A percentile compares a stretch with the other conserved stretches of the same genome.
Evolutionary conservation across 2,888 invertebrate genomes (phyloP).

Genomic region (Chelonus formosanus): DNA sequence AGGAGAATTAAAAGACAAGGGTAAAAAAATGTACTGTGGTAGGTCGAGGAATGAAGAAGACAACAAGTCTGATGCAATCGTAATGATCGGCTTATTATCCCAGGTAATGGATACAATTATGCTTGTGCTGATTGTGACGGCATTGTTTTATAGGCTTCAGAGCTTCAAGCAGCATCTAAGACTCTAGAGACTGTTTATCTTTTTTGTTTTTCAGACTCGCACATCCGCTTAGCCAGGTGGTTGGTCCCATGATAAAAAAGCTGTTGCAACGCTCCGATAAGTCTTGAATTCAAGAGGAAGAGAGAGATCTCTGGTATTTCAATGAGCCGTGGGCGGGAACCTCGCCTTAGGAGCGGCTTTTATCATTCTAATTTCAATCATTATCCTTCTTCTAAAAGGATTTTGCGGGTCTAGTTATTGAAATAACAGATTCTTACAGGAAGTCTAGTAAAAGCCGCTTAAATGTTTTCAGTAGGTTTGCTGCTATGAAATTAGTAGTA

Average conservation of each 20-base stretch:
- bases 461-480: neutral
- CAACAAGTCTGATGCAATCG: slow-evolving; percentile 42
- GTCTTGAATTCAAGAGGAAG: slow-evolving; percentile 1
- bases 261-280: slow-evolving; percentile 20
- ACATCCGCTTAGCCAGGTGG: slow-evolving; percentile 20
- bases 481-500: neutral
- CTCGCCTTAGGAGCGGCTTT: slow-evolving; percentile 40
- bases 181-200: slow-evolving; percentile 1
- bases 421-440: neutral
- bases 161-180: slow-evolving; percentile 5
- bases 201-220: neutral
- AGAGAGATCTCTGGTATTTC: slow-evolving; percentile 17
- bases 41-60: slow-evolving; percentile 35
- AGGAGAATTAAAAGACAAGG: no score
- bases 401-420: neutral
- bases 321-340: slow-evolving; percentile 32
- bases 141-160: slow-evolving; percentile 36
- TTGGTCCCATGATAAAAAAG: slow-evolving; percentile 5
- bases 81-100: slow-evolving; percentile 44
- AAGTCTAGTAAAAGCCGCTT: slow-evolving; percentile 14
- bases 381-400: slow-evolving; percentile 2
- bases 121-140: slow-evolving; percentile 34
- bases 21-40: slow-evolving; percentile 33
- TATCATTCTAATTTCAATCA: slow-evolving; percentile 48
- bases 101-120: slow-evolving; percentile 46